Evolutionary conservation across 2,113 vertebrate genomes (phyloP), one percentile per base, ranked within the genome.

Genomic region (Panthera uncia): DNA sequence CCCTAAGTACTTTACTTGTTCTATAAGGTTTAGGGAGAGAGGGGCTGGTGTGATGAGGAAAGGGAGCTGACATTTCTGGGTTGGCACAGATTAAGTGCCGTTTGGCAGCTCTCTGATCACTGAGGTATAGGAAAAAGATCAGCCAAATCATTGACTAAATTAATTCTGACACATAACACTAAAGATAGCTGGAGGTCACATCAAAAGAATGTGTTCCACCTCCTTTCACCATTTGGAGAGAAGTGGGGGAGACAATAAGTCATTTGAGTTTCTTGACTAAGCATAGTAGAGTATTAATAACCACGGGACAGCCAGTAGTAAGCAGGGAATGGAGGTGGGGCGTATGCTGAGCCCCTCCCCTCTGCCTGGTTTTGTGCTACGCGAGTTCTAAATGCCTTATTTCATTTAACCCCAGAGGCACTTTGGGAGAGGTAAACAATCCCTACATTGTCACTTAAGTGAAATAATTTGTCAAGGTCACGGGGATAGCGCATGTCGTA

Each of bases 31-130:
- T 78, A 36, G 7, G 23, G n/a, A 93, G 18, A 48, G 41, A 68
- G 55, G 55, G 63, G n/a, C 57, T 87, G 68, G 19, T 61, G 3
- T 25, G 21, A 80, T 41, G 45, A 76, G 61, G 71, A 45, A 78
- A 71, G 36, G 68, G 31, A 83, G 48, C 61, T 96, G 86, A 71
- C 29, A 55, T 87, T 94, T 91, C 79, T 92, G 55, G 23, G 31
- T 74, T 92, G 83, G 83, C 11, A 61, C 57, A 29, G 90, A 95
- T 81, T 69, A 83, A 38, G 29, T 27, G 36, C 55, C 76, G 12
- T 80, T 79, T 97, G 89, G 90, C 91, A 92, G 74, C 31, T 82
- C 52, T 50, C 50, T 65, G 55, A 55, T 50, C 33, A 85, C 52
- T 41, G 88, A 85, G 38, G 36, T 83, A 27, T 61, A 65, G 90